Evolutionary conservation across 2,797 vertebrate genomes (phyloP).

Genomic region (Atherinosoma microstoma): DNA sequence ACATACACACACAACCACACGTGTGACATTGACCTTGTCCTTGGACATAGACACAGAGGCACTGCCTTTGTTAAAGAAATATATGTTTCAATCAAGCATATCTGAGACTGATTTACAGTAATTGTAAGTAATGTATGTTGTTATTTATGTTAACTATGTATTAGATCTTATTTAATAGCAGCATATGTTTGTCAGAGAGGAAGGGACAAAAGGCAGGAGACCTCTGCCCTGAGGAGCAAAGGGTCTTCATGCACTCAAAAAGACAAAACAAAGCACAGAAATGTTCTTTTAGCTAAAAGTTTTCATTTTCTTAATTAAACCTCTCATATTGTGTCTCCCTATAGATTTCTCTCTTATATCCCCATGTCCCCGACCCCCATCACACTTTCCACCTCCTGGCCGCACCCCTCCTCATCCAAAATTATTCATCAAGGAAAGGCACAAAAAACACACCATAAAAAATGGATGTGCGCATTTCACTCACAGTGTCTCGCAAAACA

Average conservation of each 20-base stretch:
- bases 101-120: conserved; percentile 17
- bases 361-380: neutral
- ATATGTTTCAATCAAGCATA: conserved; percentile 16
- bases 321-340: neutral
- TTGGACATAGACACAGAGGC: conserved; percentile 6
- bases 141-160: conserved; percentile 37
- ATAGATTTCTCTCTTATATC: neutral
- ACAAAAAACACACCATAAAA: neutral
- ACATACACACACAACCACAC: conserved; percentile 11
- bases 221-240: conserved; percentile 23
- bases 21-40: conserved; percentile 43
- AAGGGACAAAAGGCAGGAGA: neutral
- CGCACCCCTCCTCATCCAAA: neutral
- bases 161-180: conserved; percentile 27
- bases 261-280: conserved; percentile 3
- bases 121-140: conserved; percentile 19
- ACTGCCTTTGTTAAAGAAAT: neutral
- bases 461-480: conserved; percentile 4
- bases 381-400: neutral
- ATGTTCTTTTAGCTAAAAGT: conserved; percentile 54
- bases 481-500: conserved; percentile 24
- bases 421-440: conserved; percentile 9
- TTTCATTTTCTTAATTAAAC: conserved; percentile 69
- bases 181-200: neutral
- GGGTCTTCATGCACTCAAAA: conserved; percentile 33